Base-by-base conservation (phyloP, 2,888 invertebrate species). In the Cremastinae sp. region DNA sequence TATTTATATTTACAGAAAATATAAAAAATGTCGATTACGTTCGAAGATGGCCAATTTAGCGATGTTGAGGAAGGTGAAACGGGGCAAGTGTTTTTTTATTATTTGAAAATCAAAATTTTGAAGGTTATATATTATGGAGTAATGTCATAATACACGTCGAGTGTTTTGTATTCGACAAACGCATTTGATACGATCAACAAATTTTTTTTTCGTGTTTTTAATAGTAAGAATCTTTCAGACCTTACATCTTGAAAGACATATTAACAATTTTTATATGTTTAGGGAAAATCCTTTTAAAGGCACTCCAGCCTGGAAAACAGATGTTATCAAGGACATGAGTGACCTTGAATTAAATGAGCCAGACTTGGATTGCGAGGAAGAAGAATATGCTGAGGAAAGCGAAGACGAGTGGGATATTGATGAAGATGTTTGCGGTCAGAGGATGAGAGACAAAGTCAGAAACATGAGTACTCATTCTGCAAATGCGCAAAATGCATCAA, bases 401-500 rank as follows among this genome's bases (percentile, higher is more conserved):
- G 73, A 82, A 43, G 82, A 83, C 43, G 76, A 83, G 41, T 86
- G 83, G 79, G 80, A 83, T 10, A 45, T 78, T 22, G 79, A 81
- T 10, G 69, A 80, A n/a, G 69, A 79, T 9, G 66, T 56, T 22
- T 55, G 47, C 10, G 71, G 70, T 14, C 72, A 66, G 47, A 79
- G 64, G 22, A 81, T 82, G 47, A 79, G 75, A 58, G 87, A 88
- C 79, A 83, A 81, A 37, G 84, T 88, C 65, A 86, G 86, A 65
- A 70, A 76, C 5, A 82, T 85, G 0, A 87, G 84, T 47, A 86
- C 83, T 77, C 80, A 79, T 35, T 81, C 83, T 75, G 80, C 80
- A 9, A 94, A 94, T 85, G 83, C 90, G 1, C 94, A 94, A 88
- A 88, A 87, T 45, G 88, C 89, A 12, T 91, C 93, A 0, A 92